These are phyloP conservation scores for Lepeophtheirus nordmannii DNA, from an alignment of 2,888 invertebrate species.

Conservation along the genomic window DNA sequence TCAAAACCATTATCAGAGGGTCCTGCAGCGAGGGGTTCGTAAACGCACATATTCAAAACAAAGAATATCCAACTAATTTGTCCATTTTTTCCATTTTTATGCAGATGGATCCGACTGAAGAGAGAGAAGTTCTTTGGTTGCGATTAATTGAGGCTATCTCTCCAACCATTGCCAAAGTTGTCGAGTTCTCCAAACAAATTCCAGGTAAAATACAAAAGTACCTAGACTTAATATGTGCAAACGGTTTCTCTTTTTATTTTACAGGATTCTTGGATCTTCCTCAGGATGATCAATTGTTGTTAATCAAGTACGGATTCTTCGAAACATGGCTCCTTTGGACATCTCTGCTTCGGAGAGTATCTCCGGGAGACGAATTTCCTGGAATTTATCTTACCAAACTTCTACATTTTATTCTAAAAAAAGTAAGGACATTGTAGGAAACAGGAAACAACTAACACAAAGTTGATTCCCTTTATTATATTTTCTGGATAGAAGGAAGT, in stretches of 20 bases:
- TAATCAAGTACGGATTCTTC: constrained; percentile 90
- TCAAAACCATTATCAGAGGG: neutral
- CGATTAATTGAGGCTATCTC: neutral
- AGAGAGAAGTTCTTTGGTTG: neutral
- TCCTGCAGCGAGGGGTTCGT: neutral
- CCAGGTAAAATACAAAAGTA: constrained; percentile 45
- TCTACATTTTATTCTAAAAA: neutral
- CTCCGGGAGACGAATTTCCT: neutral
- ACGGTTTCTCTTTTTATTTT: constrained; percentile 25
- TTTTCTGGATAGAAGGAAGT: constrained; percentile 3
- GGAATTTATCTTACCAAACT: constrained; percentile 3
- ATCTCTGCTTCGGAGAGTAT: constrained; percentile 41
- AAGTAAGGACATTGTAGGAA: neutral
- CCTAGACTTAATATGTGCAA: no score
- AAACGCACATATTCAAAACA: neutral
- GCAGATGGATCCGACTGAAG: neutral
- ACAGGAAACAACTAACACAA: neutral
- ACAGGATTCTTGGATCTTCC: constrained; percentile 64
- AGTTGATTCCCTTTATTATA: neutral
- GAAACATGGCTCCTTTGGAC: constrained; percentile 62
- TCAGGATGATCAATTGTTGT: constrained; percentile 89
- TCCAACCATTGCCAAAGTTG: constrained; percentile 42
- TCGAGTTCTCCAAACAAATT: constrained; percentile 87
- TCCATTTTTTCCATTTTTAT: neutral
- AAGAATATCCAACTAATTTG: neutral